These are phyloP conservation scores for Menidia menidia DNA, from an alignment of 2,797 vertebrate genomes.

Conservation along the genomic window DNA sequence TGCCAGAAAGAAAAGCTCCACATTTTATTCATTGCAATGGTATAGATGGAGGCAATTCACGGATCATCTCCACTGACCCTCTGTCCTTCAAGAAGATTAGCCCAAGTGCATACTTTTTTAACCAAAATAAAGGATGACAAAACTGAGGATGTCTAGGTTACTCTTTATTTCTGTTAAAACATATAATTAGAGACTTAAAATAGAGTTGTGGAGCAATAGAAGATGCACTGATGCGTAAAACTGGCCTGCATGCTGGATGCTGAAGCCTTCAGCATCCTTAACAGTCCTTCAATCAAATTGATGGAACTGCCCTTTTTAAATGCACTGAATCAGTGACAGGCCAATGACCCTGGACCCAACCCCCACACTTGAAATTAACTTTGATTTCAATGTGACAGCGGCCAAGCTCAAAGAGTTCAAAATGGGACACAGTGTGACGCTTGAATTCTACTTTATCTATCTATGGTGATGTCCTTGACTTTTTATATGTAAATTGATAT, in stretches of 20 bases:
- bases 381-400: slow-evolving; percentile 80
- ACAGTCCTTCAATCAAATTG: slow-evolving; percentile 74
- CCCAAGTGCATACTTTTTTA: slow-evolving; percentile 18
- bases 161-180: slow-evolving; percentile 36
- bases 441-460: not conserved
- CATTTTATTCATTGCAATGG: slow-evolving; percentile 46
- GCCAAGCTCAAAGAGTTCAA: slow-evolving; percentile 46
- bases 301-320: slow-evolving; percentile 66
- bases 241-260: slow-evolving; percentile 31
- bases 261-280: slow-evolving; percentile 64
- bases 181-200: slow-evolving; percentile 62
- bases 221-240: slow-evolving; percentile 60
- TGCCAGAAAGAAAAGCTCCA: slow-evolving; percentile 66
- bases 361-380: slow-evolving; percentile 44
- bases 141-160: slow-evolving; percentile 29
- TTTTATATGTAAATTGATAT: slow-evolving; percentile 24
- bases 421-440: slow-evolving; percentile 63
- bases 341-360: slow-evolving; percentile 1
- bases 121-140: slow-evolving; percentile 41
- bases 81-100: slow-evolving; percentile 66
- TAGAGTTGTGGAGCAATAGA: slow-evolving; percentile 46
- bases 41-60: slow-evolving; percentile 50
- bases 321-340: slow-evolving; percentile 54
- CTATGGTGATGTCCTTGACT: not conserved
- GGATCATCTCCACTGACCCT: slow-evolving; percentile 66